These are phyloP conservation scores for Parnassius apollo DNA, from an alignment of 2,888 invertebrate genomes.

Conservation along the genomic window DNA sequence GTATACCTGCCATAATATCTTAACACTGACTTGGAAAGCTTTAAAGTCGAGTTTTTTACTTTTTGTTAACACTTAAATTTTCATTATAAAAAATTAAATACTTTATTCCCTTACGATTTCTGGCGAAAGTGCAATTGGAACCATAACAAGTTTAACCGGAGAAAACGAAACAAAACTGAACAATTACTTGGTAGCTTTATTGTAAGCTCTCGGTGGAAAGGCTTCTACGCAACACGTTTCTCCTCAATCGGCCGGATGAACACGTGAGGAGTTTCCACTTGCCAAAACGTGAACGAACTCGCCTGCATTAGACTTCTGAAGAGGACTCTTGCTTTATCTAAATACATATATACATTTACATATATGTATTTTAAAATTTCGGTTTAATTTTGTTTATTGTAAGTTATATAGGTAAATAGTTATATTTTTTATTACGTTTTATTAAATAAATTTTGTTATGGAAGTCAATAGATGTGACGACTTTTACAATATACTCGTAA, in stretches of 20 bases:
- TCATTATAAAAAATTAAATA: neutral
- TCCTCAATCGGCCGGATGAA: constrained; percentile 17
- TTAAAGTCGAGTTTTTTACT: no score
- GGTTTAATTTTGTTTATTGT: no score
- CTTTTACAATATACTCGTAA: no score
- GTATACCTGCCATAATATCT: no score
- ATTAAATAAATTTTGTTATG: no score
- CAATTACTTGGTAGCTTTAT: constrained; percentile 22
- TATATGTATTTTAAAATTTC: no score
- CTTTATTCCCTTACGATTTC: neutral
- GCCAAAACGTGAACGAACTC: constrained; percentile 14
- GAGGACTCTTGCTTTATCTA: constrained; percentile 1
- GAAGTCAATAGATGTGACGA: no score
- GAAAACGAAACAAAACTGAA: constrained; percentile 18
- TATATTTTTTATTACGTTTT: no score
- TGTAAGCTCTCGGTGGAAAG: constrained; percentile 7
- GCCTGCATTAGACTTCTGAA: constrained; percentile 6
- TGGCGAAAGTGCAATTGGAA: neutral
- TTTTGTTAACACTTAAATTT: no score
- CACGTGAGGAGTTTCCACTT: constrained; percentile 25
- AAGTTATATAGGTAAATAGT: no score
- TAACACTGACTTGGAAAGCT: no score
- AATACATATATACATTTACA: neutral
- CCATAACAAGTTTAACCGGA: constrained; percentile 14
- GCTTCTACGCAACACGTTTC: constrained; percentile 13